Conservation (phyloP, 2,888 invertebrate genomes). For the Drosophila nigricruria region DNA sequence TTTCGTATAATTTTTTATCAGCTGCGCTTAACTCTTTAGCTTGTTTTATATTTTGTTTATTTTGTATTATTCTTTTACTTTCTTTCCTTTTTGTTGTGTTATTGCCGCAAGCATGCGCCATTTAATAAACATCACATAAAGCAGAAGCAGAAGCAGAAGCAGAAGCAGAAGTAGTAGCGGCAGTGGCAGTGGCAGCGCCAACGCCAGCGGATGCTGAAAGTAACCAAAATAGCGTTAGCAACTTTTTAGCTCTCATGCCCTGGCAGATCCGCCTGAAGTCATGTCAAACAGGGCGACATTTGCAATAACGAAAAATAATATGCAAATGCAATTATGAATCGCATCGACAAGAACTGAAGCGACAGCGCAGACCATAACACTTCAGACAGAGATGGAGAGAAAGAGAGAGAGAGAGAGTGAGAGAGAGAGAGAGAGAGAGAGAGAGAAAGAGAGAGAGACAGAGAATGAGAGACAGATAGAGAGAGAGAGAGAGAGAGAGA, state of each 20-base stretch:
- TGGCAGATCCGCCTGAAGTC: constrained; percentile 43
- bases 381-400: neutral
- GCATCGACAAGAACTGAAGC: constrained; percentile 26
- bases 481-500: neutral
- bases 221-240: constrained; percentile 25
- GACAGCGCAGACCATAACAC: constrained; percentile 45
- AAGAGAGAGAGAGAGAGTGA: neutral
- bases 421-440: neutral
- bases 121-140: constrained; percentile 69
- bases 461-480: neutral
- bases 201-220: constrained; percentile 22
- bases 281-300: constrained; percentile 75
- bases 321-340: constrained; percentile 77
- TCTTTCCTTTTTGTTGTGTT: neutral
- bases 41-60: constrained; percentile 5
- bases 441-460: neutral
- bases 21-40: constrained; percentile 54
- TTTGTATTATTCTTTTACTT: constrained; percentile 23
- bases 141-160: constrained; percentile 42
- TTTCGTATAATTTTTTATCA: constrained; percentile 61
- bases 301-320: constrained; percentile 80
- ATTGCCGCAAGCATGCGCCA: constrained; percentile 66
- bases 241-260: constrained; percentile 22
- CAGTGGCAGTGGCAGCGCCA: constrained; percentile 12
- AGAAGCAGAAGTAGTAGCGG: constrained; percentile 35